phyloP scores from a whole-genome alignment of 1,140 invertebrate species.

The Pteromalus puparum region DNA sequence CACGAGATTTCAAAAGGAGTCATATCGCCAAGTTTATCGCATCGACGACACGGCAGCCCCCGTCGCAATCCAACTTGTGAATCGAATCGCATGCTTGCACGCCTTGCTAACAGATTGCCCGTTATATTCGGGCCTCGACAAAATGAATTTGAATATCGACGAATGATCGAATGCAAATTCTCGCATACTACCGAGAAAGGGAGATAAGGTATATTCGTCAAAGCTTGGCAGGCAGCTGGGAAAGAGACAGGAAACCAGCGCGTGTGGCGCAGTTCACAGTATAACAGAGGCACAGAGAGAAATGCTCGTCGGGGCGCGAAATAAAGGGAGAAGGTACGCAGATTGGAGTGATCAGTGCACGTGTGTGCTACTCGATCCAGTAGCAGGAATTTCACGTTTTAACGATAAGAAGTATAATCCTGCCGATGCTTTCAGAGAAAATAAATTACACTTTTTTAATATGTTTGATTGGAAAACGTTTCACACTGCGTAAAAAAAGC shows the following conservation, averaged over 20 bases:
- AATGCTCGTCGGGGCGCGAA: not conserved
- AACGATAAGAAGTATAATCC: too few species aligned
- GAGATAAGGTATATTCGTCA: slow-evolving; percentile 18
- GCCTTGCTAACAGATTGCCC: not conserved
- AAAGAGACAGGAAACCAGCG: not conserved
- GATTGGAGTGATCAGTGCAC: not conserved
- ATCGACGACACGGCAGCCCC: too few species aligned
- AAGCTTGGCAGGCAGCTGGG: not conserved
- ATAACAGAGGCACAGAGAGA: not conserved
- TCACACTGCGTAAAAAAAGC: too few species aligned
- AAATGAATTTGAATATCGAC: slow-evolving; percentile 49
- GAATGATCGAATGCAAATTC: slow-evolving; percentile 56
- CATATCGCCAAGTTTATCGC: too few species aligned
- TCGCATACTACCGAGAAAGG: not conserved
- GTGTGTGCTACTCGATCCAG: not conserved
- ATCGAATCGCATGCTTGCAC: not conserved
- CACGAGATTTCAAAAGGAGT: too few species aligned
- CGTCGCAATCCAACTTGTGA: not conserved
- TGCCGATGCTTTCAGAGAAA: too few species aligned
- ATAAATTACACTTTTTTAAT: too few species aligned
- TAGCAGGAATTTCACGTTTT: too few species aligned
- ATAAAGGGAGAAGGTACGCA: not conserved
- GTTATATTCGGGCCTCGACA: slow-evolving; percentile 13
- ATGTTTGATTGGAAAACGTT: too few species aligned
- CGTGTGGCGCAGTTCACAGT: not conserved